Percentiles rank a stretch among this genome's conserved stretches.
phyloP scores from a whole-genome alignment of 2,113 vertebrate genomes.

The Arothron firmamentum region DNA sequence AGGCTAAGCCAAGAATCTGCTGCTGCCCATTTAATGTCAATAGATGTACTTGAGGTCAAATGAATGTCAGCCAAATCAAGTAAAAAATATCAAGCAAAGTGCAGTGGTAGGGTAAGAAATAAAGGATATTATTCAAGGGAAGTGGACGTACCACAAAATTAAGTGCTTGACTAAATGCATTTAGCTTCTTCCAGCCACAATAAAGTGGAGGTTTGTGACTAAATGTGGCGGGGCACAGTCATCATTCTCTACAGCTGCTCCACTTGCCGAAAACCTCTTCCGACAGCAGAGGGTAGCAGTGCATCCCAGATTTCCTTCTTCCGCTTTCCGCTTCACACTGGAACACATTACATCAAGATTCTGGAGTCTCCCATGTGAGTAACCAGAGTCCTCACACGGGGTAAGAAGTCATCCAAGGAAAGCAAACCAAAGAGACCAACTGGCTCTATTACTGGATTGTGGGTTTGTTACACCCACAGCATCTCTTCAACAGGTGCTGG shows the following conservation, averaged over 20 bases:
- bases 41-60: no score
- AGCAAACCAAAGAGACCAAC: slow-evolving; percentile 67
- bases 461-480: slow-evolving; percentile 63
- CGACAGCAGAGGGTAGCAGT: slow-evolving; percentile 56
- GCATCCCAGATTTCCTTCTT: slow-evolving; percentile 16
- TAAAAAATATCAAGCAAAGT: not conserved
- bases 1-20: no score
- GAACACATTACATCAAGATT: slow-evolving; percentile 57
- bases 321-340: slow-evolving; percentile 19
- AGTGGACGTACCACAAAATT: not conserved
- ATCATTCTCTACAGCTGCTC: not conserved
- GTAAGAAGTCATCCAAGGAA: slow-evolving; percentile 67
- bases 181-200: not conserved
- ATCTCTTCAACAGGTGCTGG: slow-evolving; percentile 63
- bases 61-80: not conserved
- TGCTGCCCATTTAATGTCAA: not conserved
- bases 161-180: not conserved
- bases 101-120: not conserved
- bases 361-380: slow-evolving; percentile 59
- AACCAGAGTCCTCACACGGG: slow-evolving; percentile 62
- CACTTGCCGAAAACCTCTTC: not conserved
- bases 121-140: not conserved
- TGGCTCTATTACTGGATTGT: slow-evolving; percentile 66
- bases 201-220: not conserved
- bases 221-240: no score